Base-by-base conservation (phyloP, 2,888 invertebrate species). In the Latheticus oryzae region DNA sequence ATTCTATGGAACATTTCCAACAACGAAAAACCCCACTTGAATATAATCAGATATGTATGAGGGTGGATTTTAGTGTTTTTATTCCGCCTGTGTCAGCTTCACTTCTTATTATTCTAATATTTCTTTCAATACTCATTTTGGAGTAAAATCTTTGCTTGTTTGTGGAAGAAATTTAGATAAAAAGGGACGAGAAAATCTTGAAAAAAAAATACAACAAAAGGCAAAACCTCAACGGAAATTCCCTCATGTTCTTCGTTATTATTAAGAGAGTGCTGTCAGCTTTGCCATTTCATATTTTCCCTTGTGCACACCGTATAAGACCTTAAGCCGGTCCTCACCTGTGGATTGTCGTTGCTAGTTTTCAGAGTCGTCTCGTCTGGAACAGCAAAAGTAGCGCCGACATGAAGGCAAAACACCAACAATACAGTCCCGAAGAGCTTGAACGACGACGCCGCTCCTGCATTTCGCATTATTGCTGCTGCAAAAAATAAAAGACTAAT, bases 391-490 rank as follows among this genome's bases (percentile, higher is more conserved):
- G 64, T 63, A 26, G 66, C 56, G 40, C 66, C 64, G 28, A 65
- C 63, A 60, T 72, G 72, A 28, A 73, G 61, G 50, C 63, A 71
- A 52, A 70, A 70, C 38, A 67, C 69, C 50, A 76, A 53, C 30
- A 74, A 40, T 5, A 67, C 69, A 19, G 71, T 70, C 71, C 73
- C 73, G 13, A 73, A 48, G 28, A 75, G 47, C 50, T 70, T 73
- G 38, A 67, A 65, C 33, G 67, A 63, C 45, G 64, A 63, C 32
- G 67, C 48, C 33, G 66, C 58, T 38, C 67, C 62, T 60, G 65
- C 67, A 69, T 73, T 60, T 57, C 71, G 68, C 75, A 74, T 75
- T 70, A 67, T 73, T 72, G 68, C 74, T 73, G 69, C 47, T 58
- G 58, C 11, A 54, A 26, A 71, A 72, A 48, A 56, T 59, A 68